A percentile compares a stretch with the other conserved stretches of the same genome.
Evolutionary conservation across 2,113 vertebrate species (phyloP).

Genomic region (Bubo bubo): DNA sequence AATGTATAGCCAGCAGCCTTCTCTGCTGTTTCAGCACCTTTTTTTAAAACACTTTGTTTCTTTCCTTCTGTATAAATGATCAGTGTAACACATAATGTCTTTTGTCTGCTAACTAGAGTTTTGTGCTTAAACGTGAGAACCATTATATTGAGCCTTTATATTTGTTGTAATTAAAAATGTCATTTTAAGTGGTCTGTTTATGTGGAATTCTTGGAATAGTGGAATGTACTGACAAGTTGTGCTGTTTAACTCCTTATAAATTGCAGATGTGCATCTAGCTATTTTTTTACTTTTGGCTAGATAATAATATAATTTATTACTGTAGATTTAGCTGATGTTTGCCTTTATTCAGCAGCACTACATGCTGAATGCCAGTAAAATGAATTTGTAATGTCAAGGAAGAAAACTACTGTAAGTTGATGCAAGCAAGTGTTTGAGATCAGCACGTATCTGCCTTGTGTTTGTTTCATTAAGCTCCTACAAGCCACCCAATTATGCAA

Average conservation of each 20-base stretch:
- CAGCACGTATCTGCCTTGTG: slow-evolving; percentile 30
- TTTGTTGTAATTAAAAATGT: slow-evolving; percentile 30
- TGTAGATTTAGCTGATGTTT: slow-evolving; percentile 56
- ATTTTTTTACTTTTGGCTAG: neutral
- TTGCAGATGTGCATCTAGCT: neutral
- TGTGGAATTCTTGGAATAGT: neutral
- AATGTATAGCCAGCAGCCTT: slow-evolving; percentile 52
- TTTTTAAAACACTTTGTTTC: neutral
- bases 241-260: neutral
- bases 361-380: neutral
- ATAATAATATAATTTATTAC: slow-evolving; percentile 23
- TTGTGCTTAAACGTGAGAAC: neutral
- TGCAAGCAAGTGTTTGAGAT: slow-evolving; percentile 14
- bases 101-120: neutral
- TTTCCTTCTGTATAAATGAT: slow-evolving; percentile 39
- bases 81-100: neutral
- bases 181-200: neutral
- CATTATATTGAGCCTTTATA: neutral
- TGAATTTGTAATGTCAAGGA: slow-evolving; percentile 13
- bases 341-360: neutral
- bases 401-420: neutral
- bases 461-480: slow-evolving; percentile 79
- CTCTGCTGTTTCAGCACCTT: slow-evolving; percentile 64
- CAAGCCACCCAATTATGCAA: slow-evolving; percentile 73
- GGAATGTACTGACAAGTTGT: neutral